phyloP scores from a whole-genome alignment of 2,797 vertebrate species.

The Danio choprae region DNA sequence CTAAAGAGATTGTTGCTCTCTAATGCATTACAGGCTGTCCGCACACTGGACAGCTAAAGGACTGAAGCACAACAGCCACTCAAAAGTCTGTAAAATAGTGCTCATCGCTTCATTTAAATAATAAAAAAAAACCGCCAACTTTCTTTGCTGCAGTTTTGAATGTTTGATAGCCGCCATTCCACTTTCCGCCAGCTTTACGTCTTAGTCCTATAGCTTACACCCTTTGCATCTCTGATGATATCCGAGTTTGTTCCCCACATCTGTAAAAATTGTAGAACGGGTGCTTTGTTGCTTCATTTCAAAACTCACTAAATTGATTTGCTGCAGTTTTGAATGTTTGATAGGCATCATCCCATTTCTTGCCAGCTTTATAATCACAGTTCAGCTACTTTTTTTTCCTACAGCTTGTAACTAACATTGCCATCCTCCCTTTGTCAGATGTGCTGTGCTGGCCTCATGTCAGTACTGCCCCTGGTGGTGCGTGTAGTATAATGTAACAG shows the following conservation, averaged over 20 bases:
- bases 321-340: too few relatives aligned
- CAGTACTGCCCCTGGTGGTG: slow-evolving; percentile 57
- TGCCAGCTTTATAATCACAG: too few relatives aligned
- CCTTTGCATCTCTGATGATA: slow-evolving; percentile 61
- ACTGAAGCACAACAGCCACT: slow-evolving; percentile 58
- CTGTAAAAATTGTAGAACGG: not conserved
- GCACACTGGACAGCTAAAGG: slow-evolving; percentile 37
- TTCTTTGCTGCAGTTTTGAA: slow-evolving; percentile 76
- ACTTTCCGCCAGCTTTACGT: slow-evolving; percentile 59
- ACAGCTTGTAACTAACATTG: slow-evolving; percentile 70
- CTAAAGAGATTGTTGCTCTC: slow-evolving; percentile 50
- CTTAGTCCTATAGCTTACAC: slow-evolving; percentile 74
- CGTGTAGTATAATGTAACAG: slow-evolving; percentile 6
- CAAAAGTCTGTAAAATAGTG: slow-evolving; percentile 71
- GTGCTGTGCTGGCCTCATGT: slow-evolving; percentile 30
- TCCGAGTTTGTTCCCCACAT: too few relatives aligned
- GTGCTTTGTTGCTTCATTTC: not conserved
- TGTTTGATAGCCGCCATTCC: slow-evolving; percentile 74
- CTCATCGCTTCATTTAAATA: slow-evolving; percentile 74
- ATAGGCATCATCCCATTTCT: too few relatives aligned
- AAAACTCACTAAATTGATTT: too few relatives aligned
- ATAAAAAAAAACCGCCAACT: slow-evolving; percentile 70
- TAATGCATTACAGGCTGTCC: slow-evolving; percentile 41
- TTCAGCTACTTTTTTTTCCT: slow-evolving; percentile 28
- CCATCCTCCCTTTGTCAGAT: slow-evolving; percentile 36